Base-by-base conservation (phyloP, 2,797 vertebrate genomes). In the Coregonus suidteri region DNA sequence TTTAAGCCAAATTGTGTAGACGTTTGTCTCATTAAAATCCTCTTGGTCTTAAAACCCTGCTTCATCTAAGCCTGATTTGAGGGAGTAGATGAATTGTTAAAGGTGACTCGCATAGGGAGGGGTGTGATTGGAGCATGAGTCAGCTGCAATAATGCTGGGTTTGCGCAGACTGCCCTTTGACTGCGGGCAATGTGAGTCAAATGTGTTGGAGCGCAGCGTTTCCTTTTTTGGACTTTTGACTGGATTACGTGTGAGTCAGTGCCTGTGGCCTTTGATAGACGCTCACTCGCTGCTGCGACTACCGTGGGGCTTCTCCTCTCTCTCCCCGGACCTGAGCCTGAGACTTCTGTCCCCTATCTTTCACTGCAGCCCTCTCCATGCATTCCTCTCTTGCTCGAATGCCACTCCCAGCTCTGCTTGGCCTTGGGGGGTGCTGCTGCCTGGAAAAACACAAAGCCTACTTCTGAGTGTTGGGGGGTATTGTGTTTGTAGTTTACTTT, bases 221-320 rank as follows among this genome's bases (percentile, higher is more conserved):
- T 85, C 92, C 93, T 93, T 93, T 90, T 93, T 93, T 90, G 91
- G 93, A 79, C 86, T 89, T 94, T 88, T 88, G 66, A 85, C 87
- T 86, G 87, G 73, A 86, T 91, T 81, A 78, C 75, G 66, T 80
- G 82, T 84, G 89, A 92, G 86, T 94, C 92, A 92, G 70, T 59
- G 71, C 76, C 86, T 83, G 81, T 84, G 80, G 77, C 82, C 86
- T 77, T 79, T 47, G 47, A 6, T n/a, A 47, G 18, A 18, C 69
- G 31, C 80, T 82, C 9, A 47, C 7, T 47, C 3, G 41, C 75
- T 81, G 76, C 34, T 25, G 71, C 77, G 82, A 85, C 84, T 86
- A 47, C 41, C 34, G 9, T 77, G 83, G 83, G 83, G 82, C 81
- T 78, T 79, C 75, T 64, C 14, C 25, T 52, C 62, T 31, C 25